phyloP scores from a whole-genome alignment of 2,113 vertebrate species.

The Hystrix brachyura region DNA sequence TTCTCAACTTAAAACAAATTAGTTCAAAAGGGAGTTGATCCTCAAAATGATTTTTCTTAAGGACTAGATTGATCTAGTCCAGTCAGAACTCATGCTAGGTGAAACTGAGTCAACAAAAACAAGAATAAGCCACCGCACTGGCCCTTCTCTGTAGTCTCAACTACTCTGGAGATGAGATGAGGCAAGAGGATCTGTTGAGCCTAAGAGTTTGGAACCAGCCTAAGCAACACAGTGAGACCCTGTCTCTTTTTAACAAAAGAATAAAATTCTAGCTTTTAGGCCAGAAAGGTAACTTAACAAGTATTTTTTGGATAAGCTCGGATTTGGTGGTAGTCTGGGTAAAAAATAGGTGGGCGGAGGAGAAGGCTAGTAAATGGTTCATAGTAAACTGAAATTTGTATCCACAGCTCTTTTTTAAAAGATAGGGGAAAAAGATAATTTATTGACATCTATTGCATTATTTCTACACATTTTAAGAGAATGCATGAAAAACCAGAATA shows the following conservation, averaged over 20 bases:
- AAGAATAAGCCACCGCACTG: neutral
- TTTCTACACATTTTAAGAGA: neutral
- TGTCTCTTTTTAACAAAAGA: neutral
- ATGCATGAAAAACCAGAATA: neutral
- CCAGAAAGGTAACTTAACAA: conserved; percentile 1
- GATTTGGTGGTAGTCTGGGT: neutral
- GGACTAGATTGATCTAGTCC: neutral
- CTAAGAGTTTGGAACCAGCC: neutral
- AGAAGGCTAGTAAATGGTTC: neutral
- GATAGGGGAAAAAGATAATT: neutral
- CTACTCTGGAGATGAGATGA: neutral
- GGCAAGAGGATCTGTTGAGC: neutral
- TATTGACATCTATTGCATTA: neutral
- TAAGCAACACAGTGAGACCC: neutral
- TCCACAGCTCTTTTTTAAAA: neutral
- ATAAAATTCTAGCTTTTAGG: neutral
- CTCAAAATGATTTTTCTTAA: conserved; percentile 38
- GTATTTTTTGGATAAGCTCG: neutral
- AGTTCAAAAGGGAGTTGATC: neutral
- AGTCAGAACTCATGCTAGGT: neutral
- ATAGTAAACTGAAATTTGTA: neutral
- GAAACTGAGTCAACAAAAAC: neutral
- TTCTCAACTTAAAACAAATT: conserved; percentile 31
- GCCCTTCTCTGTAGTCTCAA: neutral
- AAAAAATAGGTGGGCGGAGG: neutral